Evolutionary conservation across 2,888 invertebrate genomes (phyloP).

Genomic region (Campoplex nolae): DNA sequence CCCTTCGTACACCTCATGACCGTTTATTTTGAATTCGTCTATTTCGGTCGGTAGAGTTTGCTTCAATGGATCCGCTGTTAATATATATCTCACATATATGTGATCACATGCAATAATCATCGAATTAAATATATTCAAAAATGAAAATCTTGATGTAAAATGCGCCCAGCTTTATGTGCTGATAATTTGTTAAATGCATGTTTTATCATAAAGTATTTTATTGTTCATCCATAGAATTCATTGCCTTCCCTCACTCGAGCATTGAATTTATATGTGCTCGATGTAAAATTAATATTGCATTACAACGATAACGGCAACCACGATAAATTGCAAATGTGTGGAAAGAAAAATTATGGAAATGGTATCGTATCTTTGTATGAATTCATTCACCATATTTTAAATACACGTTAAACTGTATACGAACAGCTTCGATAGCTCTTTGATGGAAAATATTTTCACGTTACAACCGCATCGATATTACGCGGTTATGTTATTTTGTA

Average conservation of each 20-base stretch:
- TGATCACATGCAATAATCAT: background rate
- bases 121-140: too few species aligned
- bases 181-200: conserved; percentile 1
- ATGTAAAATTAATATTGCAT: conserved; percentile 17
- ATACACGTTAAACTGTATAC: background rate
- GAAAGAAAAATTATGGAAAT: background rate
- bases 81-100: conserved; percentile 12
- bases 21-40: conserved; percentile 37
- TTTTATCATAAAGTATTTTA: background rate
- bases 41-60: conserved; percentile 49
- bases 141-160: background rate
- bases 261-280: background rate
- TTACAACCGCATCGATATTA: background rate
- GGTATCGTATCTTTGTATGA: background rate
- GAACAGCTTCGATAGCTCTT: background rate
- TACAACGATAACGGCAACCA: background rate
- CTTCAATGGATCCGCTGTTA: conserved; percentile 46
- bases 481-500: background rate
- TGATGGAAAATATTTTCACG: conserved; percentile 19
- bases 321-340: background rate
- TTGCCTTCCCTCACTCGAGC: background rate
- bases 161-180: conserved; percentile 2
- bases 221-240: background rate
- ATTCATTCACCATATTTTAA: background rate
- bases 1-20: conserved; percentile 39